phyloP scores from a whole-genome alignment of 2,113 vertebrate species.

The Oceanodroma tethys region DNA sequence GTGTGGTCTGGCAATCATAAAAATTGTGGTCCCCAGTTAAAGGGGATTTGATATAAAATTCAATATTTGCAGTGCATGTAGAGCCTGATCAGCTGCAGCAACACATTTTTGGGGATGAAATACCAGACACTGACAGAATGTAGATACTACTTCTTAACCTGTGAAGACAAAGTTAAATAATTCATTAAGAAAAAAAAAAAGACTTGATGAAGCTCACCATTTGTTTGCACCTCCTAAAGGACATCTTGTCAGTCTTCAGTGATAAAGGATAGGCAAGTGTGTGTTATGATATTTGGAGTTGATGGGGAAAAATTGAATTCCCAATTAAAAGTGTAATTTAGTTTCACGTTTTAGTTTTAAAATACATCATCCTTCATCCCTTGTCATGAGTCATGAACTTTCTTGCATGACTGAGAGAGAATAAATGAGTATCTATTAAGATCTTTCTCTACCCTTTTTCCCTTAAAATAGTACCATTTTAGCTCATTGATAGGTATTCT shows the following conservation, averaged over 20 bases:
- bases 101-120: not conserved
- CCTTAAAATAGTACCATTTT: not conserved
- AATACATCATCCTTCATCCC: conserved; percentile 30
- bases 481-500: not conserved
- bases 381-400: conserved; percentile 32
- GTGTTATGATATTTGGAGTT: not conserved
- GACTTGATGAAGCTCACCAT: not conserved
- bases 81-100: not conserved
- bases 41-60: not conserved
- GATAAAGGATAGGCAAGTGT: not conserved
- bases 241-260: not conserved
- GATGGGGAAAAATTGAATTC: conserved; percentile 6
- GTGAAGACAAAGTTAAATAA: not conserved
- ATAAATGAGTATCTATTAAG: not conserved
- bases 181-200: not conserved
- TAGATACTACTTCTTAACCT: not conserved
- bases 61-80: not conserved
- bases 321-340: conserved; percentile 57
- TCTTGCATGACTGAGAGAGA: conserved; percentile 18
- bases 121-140: not conserved
- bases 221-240: not conserved
- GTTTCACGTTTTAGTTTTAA: conserved; percentile 40
- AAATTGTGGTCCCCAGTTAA: not conserved
- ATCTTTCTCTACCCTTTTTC: not conserved
- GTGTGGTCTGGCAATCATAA: not conserved